Conservation (phyloP, 1,140 invertebrate species). For the Hyphantria cunea region DNA sequence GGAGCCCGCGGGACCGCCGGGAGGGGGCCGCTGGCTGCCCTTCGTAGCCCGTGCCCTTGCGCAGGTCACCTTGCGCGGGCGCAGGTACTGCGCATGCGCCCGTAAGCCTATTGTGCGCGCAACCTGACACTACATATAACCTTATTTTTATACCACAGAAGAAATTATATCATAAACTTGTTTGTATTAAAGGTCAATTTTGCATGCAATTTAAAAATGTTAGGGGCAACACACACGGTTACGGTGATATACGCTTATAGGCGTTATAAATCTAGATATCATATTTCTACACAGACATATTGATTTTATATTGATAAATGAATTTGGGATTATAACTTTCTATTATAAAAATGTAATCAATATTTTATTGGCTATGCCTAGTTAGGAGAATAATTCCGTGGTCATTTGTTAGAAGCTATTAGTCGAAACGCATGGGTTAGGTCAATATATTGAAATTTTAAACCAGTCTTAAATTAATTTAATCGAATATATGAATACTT, state of each 20-base stretch:
- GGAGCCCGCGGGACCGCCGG: conserved; percentile 37
- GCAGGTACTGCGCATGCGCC: conserved; percentile 53
- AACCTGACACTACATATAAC: conserved; percentile 65
- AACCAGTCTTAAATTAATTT: conserved; percentile 1
- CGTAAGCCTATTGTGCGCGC: conserved; percentile 72
- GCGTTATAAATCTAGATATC: conserved; percentile 20
- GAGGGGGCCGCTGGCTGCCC: conserved; percentile 46
- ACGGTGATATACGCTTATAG: conserved; percentile 21
- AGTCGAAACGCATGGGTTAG: neutral
- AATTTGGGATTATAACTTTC: conserved; percentile 10
- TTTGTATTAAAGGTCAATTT: too few relatives aligned
- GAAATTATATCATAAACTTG: neutral
- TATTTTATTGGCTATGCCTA: neutral
- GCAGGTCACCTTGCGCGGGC: conserved; percentile 71
- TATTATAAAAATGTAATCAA: conserved; percentile 2
- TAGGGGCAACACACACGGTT: conserved; percentile 19
- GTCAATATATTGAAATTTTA: neutral
- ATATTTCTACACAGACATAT: conserved; percentile 16
- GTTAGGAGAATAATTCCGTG: neutral
- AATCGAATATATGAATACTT: neutral
- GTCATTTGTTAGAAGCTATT: neutral
- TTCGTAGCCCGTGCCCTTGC: conserved; percentile 67
- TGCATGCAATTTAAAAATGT: neutral
- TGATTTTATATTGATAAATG: conserved; percentile 20
- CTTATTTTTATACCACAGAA: neutral